Base-by-base conservation (phyloP, 2,888 invertebrate species). In the Polydrusus cervinus region DNA sequence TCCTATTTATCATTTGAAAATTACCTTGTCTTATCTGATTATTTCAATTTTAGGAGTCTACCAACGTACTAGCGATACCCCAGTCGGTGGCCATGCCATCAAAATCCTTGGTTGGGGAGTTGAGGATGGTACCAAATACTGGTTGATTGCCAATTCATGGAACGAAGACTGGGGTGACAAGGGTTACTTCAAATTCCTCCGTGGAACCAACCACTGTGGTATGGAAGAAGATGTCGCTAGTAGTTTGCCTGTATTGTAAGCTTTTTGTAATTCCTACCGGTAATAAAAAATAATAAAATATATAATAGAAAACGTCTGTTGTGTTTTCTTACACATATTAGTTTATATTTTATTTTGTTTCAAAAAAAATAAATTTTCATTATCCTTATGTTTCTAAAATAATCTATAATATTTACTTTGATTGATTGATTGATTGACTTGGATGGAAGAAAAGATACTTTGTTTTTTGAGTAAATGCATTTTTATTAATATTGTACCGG, bases 131-230 rank as follows among this genome's bases (percentile, higher is more conserved):
- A 90, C 89, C 69, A 93, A 93, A 57, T 97, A 96, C 86, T 97
- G 97, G 97, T 90, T 96, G 43, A 91, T 95, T 80, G 95, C 95
- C 67, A 97, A 97, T 89, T 96, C 95, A 0, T 97, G 97, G 97
- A 97, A 97, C 88, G 89, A 90, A 0, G 97, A 97, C 86, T 97
- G 97, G 97, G 97, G 97, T 78, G 92, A 94, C 84, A 90, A 92
- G 83, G 96, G 96, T 2, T 95, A 90, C 88, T 96, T 97, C 89
- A 96, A 95, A 87, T 96, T 97, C 78, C 88, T 94, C 18, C 91
- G 97, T 74, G 97, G 97, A 3, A 85, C 88, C 75, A 92, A 94
- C 84, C 93, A 94, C 82, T 94, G 94, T 82, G 93, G 93, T 13
- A 94, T 95, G 81, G 94, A 95, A 85, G 89, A 90, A 79, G 87